Base-by-base conservation (phyloP, 2,888 invertebrate species). In the Caenorhabditis sp. region DNA sequence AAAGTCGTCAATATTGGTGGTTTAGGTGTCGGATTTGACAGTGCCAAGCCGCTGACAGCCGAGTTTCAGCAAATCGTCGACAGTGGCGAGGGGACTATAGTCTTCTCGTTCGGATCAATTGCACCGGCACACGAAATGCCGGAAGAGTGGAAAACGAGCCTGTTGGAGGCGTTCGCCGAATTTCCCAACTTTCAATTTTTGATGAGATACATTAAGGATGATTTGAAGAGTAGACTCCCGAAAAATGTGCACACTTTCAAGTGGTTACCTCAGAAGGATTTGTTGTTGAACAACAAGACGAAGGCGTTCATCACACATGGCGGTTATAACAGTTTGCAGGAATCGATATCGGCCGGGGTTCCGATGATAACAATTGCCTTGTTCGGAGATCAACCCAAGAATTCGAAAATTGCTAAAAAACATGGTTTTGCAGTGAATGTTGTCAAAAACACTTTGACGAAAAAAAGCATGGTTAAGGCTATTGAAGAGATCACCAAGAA, bases 241-340 rank as follows among this genome's bases (percentile, higher is more conserved):
- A 57, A 49, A n/a, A 83, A 83, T 63, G 76, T 81, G 24, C 76
- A 79, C 31, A 59, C 78, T 14, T 70, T 76, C 53, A 79, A 80
- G 31, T 83, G 83, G 83, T 67, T 83, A 23, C 82, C 83, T 10
- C 83, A 83, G 55, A 70, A 74, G 23, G 83, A 82, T 62, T 66
- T 83, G 3, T 62, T 83, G 3, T 67, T 89, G 1, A 93, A 93
- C 86, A 92, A 91, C 0, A 92, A 92, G 79, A 91, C 92, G 0
- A 88, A 91, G 65, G 91, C 91, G 0, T 93, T 92, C 83, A 90
- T 93, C 78, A 92, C 92, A 0, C 93, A 93, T 85, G 93, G 92
- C 0, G 93, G 93, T 0, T 91, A 93, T 83, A 90, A 93, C 81
- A 92, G 93, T 62, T 88, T 91, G 36, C 91, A 92, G 76, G 81